A percentile compares a stretch with the other conserved stretches of the same genome.
phyloP scores from a whole-genome alignment of 2,888 invertebrate species.

The Synanthedon formicaeformis region DNA sequence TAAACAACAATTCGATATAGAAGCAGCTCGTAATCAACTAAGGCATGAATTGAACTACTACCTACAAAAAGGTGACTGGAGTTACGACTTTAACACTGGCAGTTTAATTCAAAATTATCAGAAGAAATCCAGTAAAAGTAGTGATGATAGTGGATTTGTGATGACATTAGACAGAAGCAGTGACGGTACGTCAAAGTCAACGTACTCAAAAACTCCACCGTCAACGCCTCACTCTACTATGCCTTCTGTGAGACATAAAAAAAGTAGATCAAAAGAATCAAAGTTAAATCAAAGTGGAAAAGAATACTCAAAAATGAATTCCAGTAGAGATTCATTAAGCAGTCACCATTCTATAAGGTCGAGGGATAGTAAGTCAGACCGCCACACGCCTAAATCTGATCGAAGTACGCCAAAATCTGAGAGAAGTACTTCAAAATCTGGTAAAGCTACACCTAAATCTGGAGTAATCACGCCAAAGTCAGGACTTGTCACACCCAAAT shows the following conservation, averaged over 20 bases:
- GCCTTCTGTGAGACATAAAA: conserved; percentile 60
- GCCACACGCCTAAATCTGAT: conserved; percentile 59
- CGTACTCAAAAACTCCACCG: conserved; percentile 62
- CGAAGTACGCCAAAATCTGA: conserved; percentile 62
- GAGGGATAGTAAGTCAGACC: conserved; percentile 61
- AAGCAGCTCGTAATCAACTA: conserved; percentile 58
- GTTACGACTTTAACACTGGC: conserved; percentile 61
- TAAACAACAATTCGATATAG: conserved; percentile 45
- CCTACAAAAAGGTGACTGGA: conserved; percentile 65
- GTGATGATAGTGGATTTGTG: conserved; percentile 64
- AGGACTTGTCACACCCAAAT: conserved; percentile 56
- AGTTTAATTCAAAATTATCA: conserved; percentile 64
- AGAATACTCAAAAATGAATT: conserved; percentile 51
- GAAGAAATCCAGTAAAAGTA: conserved; percentile 64
- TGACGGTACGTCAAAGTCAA: conserved; percentile 62
- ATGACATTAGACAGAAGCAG: conserved; percentile 66
- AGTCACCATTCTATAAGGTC: conserved; percentile 66
- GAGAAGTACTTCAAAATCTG: conserved; percentile 54
- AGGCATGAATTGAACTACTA: conserved; percentile 62
- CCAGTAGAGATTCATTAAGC: conserved; percentile 62
- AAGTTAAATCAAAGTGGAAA: conserved; percentile 49
- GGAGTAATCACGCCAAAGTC: conserved; percentile 56
- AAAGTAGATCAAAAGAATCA: conserved; percentile 59
- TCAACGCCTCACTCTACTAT: conserved; percentile 60
- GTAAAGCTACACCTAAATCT: conserved; percentile 55